Evolutionary conservation across 2,113 vertebrate genomes (phyloP).

Genomic region (Hylia prasina): DNA sequence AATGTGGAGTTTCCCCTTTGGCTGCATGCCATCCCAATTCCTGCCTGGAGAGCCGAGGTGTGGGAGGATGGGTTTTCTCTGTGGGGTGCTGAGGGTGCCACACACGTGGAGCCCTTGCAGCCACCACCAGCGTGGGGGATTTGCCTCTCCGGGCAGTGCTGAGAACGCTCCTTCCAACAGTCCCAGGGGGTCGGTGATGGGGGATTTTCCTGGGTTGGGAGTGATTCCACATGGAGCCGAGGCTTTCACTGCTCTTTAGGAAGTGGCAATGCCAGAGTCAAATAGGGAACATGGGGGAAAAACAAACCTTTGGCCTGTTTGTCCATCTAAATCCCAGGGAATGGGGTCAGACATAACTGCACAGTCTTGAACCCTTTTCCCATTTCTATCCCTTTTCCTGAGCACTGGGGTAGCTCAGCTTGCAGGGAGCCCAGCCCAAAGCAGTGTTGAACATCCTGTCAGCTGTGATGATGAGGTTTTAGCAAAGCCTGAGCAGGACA

Average conservation of each 20-base stretch:
- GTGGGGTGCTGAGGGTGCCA: neutral
- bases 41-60: neutral
- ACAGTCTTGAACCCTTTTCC: neutral
- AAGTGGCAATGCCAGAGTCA: neutral
- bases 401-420: neutral
- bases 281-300: fast-evolving
- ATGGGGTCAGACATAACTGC: fast-evolving
- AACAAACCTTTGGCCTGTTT: neutral
- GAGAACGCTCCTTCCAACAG: neutral
- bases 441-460: neutral
- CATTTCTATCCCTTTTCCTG: neutral
- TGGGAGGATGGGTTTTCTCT: neutral
- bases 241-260: neutral
- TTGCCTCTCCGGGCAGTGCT: neutral
- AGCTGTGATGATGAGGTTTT: neutral
- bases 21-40: conserved; percentile 14
- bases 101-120: neutral
- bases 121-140: neutral
- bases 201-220: conserved; percentile 52
- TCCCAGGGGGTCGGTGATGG: neutral
- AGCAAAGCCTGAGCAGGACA: neutral
- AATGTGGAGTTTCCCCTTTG: neutral
- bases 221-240: fast-evolving
- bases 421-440: neutral
- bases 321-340: neutral